A percentile compares a stretch with the other conserved stretches of the same genome.
These are phyloP conservation scores for Euproctis similis DNA, from an alignment of 2,888 invertebrate genomes.

Conservation along the genomic window DNA sequence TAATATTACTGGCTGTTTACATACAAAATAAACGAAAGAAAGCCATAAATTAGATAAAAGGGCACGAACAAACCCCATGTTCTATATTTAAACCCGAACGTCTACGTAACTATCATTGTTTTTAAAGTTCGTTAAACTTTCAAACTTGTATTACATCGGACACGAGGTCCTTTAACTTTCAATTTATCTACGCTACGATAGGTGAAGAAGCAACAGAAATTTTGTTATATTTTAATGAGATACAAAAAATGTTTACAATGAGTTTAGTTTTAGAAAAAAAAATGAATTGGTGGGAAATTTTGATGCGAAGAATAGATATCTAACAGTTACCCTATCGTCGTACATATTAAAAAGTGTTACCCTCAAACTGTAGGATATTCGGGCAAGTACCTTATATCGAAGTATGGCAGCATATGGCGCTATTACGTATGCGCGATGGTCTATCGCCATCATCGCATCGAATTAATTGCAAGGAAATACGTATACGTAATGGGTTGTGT, in stretches of 20 bases:
- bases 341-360: too few relatives aligned
- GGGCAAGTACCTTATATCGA: too few relatives aligned
- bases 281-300: too few relatives aligned
- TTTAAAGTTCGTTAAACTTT: slow-evolving; percentile 25
- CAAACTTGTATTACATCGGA: slow-evolving; percentile 9
- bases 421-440: slow-evolving; percentile 56
- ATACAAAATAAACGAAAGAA: slow-evolving; percentile 13
- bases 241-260: too few relatives aligned
- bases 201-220: too few relatives aligned
- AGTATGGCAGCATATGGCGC: slow-evolving; percentile 56
- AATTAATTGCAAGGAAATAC: slow-evolving; percentile 69
- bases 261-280: too few relatives aligned
- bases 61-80: slow-evolving; percentile 22
- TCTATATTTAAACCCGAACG: slow-evolving; percentile 2
- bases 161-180: too few relatives aligned
- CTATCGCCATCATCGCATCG: slow-evolving; percentile 61
- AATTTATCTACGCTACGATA: background rate
- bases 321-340: too few relatives aligned
- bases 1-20: slow-evolving; percentile 14
- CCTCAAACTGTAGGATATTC: too few relatives aligned
- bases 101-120: slow-evolving; percentile 9
- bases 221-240: too few relatives aligned
- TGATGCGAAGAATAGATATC: too few relatives aligned
- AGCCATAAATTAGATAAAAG: slow-evolving; percentile 26
- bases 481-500: slow-evolving; percentile 37